These are phyloP conservation scores for Morelia viridis DNA, from an alignment of 2,797 vertebrate species.

Conservation along the genomic window DNA sequence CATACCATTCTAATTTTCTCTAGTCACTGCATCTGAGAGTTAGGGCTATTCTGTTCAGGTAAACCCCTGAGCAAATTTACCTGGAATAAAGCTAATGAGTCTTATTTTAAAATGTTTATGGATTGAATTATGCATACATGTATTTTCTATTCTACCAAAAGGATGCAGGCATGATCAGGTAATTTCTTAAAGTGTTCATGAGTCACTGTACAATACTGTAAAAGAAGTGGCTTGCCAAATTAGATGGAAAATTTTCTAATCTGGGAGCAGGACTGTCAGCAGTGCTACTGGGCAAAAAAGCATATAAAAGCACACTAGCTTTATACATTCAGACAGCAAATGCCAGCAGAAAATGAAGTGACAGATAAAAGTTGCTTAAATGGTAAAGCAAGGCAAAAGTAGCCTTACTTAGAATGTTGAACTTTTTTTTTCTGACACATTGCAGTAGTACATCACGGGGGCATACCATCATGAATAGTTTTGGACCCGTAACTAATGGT, in stretches of 20 bases:
- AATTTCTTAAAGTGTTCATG: neutral
- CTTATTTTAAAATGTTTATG: neutral
- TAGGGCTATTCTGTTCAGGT: neutral
- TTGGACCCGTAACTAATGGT: neutral
- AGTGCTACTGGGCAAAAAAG: neutral
- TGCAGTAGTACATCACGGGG: neutral
- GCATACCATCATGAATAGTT: neutral
- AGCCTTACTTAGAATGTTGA: neutral
- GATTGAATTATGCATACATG: neutral
- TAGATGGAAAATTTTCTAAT: neutral
- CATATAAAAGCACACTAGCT: neutral
- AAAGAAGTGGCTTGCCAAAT: neutral
- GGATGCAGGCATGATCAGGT: neutral
- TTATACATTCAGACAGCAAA: neutral
- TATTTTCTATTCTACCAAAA: neutral
- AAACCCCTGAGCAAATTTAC: neutral
- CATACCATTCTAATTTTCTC: neutral
- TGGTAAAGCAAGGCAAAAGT: neutral
- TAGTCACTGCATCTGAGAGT: neutral
- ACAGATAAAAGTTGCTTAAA: neutral
- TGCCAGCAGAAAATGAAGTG: neutral
- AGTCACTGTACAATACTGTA: too few species aligned
- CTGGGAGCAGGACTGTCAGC: neutral
- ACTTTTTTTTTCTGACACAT: neutral
- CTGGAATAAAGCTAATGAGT: neutral